phyloP scores from a whole-genome alignment of 2,797 vertebrate genomes.

The Oreochromis grahami region DNA sequence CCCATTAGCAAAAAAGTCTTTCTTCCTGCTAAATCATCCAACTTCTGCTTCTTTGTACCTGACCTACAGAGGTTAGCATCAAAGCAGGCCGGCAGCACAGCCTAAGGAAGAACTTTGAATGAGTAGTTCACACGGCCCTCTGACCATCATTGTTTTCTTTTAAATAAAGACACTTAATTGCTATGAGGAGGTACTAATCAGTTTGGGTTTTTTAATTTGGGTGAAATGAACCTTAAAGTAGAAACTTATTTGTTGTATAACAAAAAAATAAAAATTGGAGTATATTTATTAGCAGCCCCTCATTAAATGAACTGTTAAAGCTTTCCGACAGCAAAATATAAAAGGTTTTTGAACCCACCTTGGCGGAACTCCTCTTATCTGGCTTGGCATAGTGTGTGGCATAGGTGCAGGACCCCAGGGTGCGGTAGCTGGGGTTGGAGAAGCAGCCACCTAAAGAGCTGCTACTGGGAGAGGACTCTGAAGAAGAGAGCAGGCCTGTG shows the following conservation, averaged over 20 bases:
- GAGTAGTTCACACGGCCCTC: background rate
- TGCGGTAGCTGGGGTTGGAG: constrained; percentile 88
- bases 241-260: background rate
- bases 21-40: background rate
- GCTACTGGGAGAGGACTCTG: constrained; percentile 82
- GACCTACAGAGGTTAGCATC: background rate
- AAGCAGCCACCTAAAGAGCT: constrained; percentile 76
- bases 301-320: background rate
- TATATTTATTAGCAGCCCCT: background rate
- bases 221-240: background rate
- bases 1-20: background rate
- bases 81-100: background rate
- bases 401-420: constrained; percentile 79
- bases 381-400: constrained; percentile 57
- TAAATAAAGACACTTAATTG: background rate
- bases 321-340: background rate
- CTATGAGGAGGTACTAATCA: background rate
- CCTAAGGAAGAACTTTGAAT: background rate
- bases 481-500: constrained; percentile 72
- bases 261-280: background rate
- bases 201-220: accelerated
- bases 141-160: background rate
- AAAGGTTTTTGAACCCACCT: constrained; percentile 39
- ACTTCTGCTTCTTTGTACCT: background rate
- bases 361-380: constrained; percentile 29